Evolutionary conservation across 92 coral and sea anemone species (phyloP).

Genomic region (Nematostella vectensis): DNA sequence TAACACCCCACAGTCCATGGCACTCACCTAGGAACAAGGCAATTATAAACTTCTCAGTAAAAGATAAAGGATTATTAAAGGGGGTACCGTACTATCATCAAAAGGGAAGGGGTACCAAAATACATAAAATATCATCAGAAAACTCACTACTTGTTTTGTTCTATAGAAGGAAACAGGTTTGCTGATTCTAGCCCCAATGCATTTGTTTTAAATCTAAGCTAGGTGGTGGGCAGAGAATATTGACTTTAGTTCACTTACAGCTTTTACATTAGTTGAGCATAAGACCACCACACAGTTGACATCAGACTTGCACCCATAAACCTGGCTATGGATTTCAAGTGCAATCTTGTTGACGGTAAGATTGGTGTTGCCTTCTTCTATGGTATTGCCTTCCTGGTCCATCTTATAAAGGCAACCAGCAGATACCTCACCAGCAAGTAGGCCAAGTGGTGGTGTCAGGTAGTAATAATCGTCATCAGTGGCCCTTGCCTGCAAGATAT

Average conservation of each 20-base stretch:
- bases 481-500: conserved; percentile 48
- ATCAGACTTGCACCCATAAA: conserved; percentile 72
- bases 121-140: too few species aligned
- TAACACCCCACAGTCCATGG: conserved; percentile 61
- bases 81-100: too few species aligned
- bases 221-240: too few species aligned
- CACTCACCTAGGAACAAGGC: conserved; percentile 40
- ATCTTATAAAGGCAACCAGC: conserved; percentile 78
- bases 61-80: too few species aligned
- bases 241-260: too few species aligned
- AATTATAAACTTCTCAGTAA: too few species aligned
- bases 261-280: conserved; percentile 54
- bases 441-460: conserved; percentile 68
- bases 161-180: too few species aligned
- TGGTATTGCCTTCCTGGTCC: conserved; percentile 61
- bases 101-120: too few species aligned
- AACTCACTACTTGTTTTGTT: too few species aligned
- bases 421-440: conserved; percentile 67
- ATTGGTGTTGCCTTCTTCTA: conserved; percentile 76
- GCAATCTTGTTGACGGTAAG: conserved; percentile 54
- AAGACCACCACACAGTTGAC: conserved; percentile 70
- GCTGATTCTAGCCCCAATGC: too few species aligned
- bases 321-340: conserved; percentile 52
- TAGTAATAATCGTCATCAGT: conserved; percentile 56
- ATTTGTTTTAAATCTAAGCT: too few species aligned